A percentile compares a stretch with the other conserved stretches of the same genome.
Conservation (phyloP, 1,140 invertebrate species). For the Pseudomyrmex sp. region DNA sequence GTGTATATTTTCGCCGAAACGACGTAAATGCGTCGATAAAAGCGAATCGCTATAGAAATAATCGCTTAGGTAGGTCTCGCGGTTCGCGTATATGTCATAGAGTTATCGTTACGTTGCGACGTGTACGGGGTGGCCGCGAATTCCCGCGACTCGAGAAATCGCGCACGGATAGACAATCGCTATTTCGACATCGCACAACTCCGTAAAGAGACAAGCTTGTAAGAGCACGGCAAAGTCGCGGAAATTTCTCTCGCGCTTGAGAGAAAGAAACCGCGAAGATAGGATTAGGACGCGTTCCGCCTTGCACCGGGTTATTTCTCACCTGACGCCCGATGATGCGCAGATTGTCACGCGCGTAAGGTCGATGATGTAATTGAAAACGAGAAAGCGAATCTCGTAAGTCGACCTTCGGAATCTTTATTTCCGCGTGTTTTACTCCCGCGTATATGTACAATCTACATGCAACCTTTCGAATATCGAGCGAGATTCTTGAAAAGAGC, state of each 20-base stretch:
- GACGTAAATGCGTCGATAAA: too few species aligned
- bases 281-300: too few species aligned
- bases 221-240: neutral
- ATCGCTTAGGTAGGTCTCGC: neutral
- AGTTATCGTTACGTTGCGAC: neutral
- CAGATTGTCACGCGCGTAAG: neutral
- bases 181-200: neutral
- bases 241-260: too few species aligned
- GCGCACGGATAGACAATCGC: too few species aligned
- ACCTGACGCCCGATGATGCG: neutral
- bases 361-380: constrained; percentile 19
- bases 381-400: constrained; percentile 25
- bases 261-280: too few species aligned
- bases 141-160: neutral
- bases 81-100: constrained; percentile 3
- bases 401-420: constrained; percentile 35
- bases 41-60: too few species aligned
- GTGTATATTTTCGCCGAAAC: too few species aligned
- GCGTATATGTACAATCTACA: too few species aligned
- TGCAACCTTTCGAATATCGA: neutral
- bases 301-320: constrained; percentile 13
- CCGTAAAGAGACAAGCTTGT: neutral
- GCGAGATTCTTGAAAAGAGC: neutral
- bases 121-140: neutral
- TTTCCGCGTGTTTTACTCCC: constrained; percentile 5